A percentile compares a stretch with the other conserved stretches of the same genome.
These are phyloP conservation scores for Synanthedon myopaeformis DNA, from an alignment of 2,888 invertebrate species.

Conservation along the genomic window DNA sequence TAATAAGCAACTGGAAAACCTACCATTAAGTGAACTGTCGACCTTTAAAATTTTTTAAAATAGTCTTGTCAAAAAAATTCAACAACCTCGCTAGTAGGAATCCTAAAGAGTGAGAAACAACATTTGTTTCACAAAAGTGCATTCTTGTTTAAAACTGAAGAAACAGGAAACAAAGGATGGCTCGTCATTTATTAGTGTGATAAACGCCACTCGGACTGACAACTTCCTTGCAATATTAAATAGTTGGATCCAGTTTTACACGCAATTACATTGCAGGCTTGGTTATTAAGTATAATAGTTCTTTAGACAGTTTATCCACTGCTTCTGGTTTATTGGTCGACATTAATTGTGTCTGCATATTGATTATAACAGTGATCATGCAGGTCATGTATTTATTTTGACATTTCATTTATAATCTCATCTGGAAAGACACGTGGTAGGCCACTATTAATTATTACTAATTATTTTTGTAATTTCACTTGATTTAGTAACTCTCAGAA, in stretches of 20 bases:
- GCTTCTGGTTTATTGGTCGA: not conserved
- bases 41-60: too few relatives aligned
- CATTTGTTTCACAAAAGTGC: slow-evolving; percentile 18
- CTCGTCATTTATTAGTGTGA: not conserved
- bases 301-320: not conserved
- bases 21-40: too few relatives aligned
- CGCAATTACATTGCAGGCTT: not conserved
- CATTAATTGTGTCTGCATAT: too few relatives aligned
- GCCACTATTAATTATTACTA: too few relatives aligned
- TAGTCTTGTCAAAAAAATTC: too few relatives aligned
- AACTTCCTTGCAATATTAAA: not conserved
- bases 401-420: too few relatives aligned
- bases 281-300: not conserved
- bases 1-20: too few relatives aligned
- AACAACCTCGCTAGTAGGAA: not conserved
- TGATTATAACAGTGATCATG: too few relatives aligned
- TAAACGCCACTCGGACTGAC: not conserved
- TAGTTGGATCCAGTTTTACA: not conserved
- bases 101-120: slow-evolving; percentile 13
- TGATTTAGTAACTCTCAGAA: too few relatives aligned
- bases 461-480: too few relatives aligned
- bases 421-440: too few relatives aligned
- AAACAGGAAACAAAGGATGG: not conserved
- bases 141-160: slow-evolving; percentile 10
- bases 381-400: too few relatives aligned